Percentiles rank a stretch among this genome's conserved stretches.
Conservation (phyloP, 2,797 vertebrate species). For the Rachycentron canadum region DNA sequence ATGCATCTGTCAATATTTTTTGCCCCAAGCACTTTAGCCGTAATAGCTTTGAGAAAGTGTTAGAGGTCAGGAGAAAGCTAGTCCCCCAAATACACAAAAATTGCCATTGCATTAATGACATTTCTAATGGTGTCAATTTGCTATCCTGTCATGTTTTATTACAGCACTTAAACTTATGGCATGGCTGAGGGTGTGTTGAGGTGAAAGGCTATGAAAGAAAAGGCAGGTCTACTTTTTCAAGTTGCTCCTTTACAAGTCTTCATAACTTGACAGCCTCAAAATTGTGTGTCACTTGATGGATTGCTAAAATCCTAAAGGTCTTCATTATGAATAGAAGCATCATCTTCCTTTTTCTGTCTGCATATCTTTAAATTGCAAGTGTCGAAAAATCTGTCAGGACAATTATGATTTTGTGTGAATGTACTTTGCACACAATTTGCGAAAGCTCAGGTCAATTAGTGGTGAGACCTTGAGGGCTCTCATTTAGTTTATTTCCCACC, state of each 20-base stretch:
- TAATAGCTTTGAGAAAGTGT: constrained; percentile 43
- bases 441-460: constrained; percentile 64
- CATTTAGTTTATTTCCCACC: constrained; percentile 43
- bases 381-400: constrained; percentile 20
- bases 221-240: constrained; percentile 1
- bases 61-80: constrained; percentile 48
- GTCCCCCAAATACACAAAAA: constrained; percentile 38
- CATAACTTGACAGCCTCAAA: constrained; percentile 5
- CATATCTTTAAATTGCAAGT: constrained; percentile 2
- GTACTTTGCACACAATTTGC: constrained; percentile 41
- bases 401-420: constrained; percentile 38
- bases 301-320: constrained; percentile 7
- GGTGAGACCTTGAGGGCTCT: constrained; percentile 48
- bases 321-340: background rate
- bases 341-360: background rate
- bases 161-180: constrained; percentile 31
- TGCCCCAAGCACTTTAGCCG: constrained; percentile 34
- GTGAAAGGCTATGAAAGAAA: constrained; percentile 26
- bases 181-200: constrained; percentile 18
- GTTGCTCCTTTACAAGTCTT: background rate
- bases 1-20: constrained; percentile 64
- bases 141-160: constrained; percentile 60
- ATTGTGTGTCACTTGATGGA: background rate
- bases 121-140: constrained; percentile 60
- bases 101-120: constrained; percentile 60